phyloP scores from a whole-genome alignment of 2,888 invertebrate species.

The Heliconius ismenius region DNA sequence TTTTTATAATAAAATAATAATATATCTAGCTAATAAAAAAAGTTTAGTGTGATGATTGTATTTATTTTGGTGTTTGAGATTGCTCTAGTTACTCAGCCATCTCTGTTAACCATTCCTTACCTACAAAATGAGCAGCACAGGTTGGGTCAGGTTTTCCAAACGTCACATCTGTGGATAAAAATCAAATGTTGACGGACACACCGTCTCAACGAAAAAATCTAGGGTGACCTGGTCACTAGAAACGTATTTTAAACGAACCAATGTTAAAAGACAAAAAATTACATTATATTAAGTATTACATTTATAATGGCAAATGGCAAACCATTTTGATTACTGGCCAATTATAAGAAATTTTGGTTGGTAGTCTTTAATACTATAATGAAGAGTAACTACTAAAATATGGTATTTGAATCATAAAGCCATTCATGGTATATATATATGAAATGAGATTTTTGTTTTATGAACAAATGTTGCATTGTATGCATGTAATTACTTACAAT shows the following conservation, averaged over 20 bases:
- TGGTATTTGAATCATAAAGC: not conserved
- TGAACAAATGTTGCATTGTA: not conserved
- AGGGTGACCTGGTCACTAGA: constrained; percentile 34
- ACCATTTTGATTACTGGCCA: not conserved
- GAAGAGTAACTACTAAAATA: not conserved
- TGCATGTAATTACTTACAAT: constrained; percentile 63
- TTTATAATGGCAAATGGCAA: not conserved
- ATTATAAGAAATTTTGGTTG: constrained; percentile 5
- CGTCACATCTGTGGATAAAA: constrained; percentile 78
- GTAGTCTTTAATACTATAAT: not conserved
- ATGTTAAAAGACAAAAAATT: constrained; percentile 2
- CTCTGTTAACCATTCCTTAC: constrained; percentile 61
- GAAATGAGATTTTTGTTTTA: constrained; percentile 3
- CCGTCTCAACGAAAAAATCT: constrained; percentile 71
- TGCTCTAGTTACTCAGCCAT: constrained; percentile 45
- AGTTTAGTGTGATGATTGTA: constrained; percentile 2
- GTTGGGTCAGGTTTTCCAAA: constrained; percentile 61
- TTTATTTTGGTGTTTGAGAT: constrained; percentile 29
- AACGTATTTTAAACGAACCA: constrained; percentile 17
- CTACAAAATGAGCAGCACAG: constrained; percentile 59
- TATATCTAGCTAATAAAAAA: constrained; percentile 17
- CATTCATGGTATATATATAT: not conserved
- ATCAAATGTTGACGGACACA: constrained; percentile 79
- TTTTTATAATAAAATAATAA: not conserved
- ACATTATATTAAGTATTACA: not conserved